Percentiles rank a stretch among this genome's conserved stretches.
Evolutionary conservation across 2,797 vertebrate genomes (phyloP).

Genomic region (Mus spretus): DNA sequence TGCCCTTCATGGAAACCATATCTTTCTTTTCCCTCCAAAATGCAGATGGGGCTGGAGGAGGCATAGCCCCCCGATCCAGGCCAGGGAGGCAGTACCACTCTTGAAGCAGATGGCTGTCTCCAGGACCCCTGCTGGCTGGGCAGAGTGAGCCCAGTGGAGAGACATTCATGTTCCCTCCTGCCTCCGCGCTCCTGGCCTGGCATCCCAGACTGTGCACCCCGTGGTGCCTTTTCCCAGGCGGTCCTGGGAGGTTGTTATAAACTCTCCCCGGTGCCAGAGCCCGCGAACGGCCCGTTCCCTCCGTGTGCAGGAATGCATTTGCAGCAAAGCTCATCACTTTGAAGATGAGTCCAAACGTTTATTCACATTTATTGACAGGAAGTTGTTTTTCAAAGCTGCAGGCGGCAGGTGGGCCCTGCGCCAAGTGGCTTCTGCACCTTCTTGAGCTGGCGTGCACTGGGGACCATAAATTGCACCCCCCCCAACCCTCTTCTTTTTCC

Average conservation of each 20-base stretch:
- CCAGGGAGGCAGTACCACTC: background rate
- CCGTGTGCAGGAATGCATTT: conserved; percentile 88
- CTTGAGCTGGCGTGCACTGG: background rate
- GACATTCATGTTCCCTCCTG: background rate
- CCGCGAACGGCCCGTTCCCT: conserved; percentile 78
- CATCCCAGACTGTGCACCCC: background rate
- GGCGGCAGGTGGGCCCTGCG: conserved; percentile 67
- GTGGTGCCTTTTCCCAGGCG: rapidly evolving
- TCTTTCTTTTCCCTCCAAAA: conserved; percentile 60
- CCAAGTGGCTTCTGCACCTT: conserved; percentile 79
- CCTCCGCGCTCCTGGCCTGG: background rate
- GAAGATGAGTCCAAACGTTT: conserved; percentile 90
- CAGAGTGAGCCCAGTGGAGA: background rate
- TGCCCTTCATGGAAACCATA: conserved; percentile 83
- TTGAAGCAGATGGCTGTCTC: background rate
- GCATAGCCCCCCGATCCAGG: background rate
- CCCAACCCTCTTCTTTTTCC: background rate
- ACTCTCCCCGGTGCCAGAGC: conserved; percentile 72
- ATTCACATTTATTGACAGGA: conserved; percentile 90
- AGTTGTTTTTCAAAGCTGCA: conserved; percentile 87
- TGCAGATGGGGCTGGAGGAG: background rate
- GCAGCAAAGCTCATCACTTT: conserved; percentile 88
- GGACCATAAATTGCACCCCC: background rate
- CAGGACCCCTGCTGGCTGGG: background rate
- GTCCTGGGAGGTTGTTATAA: conserved; percentile 84